Evolutionary conservation across 2,797 vertebrate species (phyloP).

Genomic region (Dendrocincla tyrannina): DNA sequence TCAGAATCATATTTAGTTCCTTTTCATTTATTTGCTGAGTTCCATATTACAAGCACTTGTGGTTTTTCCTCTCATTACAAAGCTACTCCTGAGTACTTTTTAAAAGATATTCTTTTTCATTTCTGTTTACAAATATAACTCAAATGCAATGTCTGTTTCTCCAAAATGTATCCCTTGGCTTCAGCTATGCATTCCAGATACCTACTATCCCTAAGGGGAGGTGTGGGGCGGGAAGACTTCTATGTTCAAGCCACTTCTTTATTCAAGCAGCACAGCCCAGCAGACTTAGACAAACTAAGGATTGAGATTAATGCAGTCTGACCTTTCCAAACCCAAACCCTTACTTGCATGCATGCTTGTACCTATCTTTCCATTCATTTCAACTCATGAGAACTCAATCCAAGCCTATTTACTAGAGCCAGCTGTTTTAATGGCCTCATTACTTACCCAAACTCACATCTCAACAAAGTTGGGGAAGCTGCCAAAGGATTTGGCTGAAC

Average conservation of each 20-base stretch:
- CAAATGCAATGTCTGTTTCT: background rate
- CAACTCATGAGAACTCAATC: background rate
- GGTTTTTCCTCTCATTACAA: background rate
- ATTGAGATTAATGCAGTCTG: background rate
- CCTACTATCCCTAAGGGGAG: background rate
- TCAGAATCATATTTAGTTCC: background rate
- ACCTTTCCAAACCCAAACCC: background rate
- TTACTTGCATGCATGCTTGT: background rate
- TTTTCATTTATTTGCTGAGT: background rate
- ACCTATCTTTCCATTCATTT: constrained; percentile 22
- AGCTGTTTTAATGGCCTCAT: constrained; percentile 47
- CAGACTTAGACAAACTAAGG: constrained; percentile 1
- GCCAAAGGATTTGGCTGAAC: constrained; percentile 58
- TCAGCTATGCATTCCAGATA: background rate
- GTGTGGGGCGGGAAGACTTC: fast-evolving
- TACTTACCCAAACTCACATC: constrained; percentile 36
- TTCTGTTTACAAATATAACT: background rate
- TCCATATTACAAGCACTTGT: background rate
- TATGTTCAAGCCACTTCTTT: background rate
- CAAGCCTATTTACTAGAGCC: constrained; percentile 25
- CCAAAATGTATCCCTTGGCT: background rate
- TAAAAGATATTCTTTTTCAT: background rate
- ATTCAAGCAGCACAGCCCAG: background rate
- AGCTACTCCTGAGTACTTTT: background rate
- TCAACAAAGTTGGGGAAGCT: constrained; percentile 7